These are phyloP conservation scores for Epirrhoe tristata DNA, from an alignment of 2,888 invertebrate species.

Conservation along the genomic window DNA sequence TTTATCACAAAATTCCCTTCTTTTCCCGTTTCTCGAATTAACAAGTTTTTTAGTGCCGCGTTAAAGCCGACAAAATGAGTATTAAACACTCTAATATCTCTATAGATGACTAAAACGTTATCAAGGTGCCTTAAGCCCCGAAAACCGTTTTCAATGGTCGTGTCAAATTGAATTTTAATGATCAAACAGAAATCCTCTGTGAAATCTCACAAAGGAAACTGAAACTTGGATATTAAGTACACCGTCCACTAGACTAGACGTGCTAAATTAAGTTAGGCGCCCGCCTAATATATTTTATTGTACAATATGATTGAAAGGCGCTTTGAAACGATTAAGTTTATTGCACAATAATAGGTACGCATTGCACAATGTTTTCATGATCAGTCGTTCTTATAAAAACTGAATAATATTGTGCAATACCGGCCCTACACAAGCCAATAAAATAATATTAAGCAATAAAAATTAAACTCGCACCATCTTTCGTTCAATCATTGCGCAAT, in stretches of 20 bases:
- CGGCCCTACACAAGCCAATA: too few species aligned
- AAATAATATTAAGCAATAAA: too few species aligned
- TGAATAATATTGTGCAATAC: too few species aligned
- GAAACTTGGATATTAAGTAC: conserved; percentile 31
- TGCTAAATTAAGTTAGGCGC: not conserved
- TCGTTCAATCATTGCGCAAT: too few species aligned
- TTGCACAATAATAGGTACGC: too few species aligned
- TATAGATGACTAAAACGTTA: conserved; percentile 49
- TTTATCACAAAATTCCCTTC: conserved; percentile 19
- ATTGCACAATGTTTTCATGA: too few species aligned
- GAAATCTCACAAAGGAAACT: conserved; percentile 45
- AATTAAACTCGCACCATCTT: too few species aligned
- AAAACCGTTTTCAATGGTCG: conserved; percentile 53
- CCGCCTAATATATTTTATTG: too few species aligned
- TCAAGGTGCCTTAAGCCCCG: conserved; percentile 47
- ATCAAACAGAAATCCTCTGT: conserved; percentile 46
- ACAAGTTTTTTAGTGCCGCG: conserved; percentile 30
- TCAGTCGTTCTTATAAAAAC: too few species aligned
- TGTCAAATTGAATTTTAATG: conserved; percentile 62
- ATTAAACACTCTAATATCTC: conserved; percentile 44
- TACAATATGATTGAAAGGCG: too few species aligned
- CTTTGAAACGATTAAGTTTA: too few species aligned
- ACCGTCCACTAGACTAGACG: conserved; percentile 10
- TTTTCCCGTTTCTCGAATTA: conserved; percentile 29
- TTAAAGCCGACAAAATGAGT: conserved; percentile 34